These are phyloP conservation scores for Empis livida DNA, from an alignment of 2,888 invertebrate genomes.

Conservation along the genomic window DNA sequence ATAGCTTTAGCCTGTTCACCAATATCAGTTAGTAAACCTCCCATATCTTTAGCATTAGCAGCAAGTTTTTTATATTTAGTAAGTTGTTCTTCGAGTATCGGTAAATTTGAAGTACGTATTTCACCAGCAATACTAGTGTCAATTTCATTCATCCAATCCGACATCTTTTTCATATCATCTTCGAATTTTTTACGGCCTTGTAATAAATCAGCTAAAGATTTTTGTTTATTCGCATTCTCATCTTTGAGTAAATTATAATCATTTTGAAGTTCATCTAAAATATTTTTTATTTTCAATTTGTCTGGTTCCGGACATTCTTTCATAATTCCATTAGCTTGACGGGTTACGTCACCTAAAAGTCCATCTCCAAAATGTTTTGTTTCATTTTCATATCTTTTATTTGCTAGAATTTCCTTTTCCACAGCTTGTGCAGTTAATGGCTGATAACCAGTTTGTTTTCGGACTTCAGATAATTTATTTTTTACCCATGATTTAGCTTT, in stretches of 20 bases:
- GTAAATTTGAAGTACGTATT: conserved; percentile 63
- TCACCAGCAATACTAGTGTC: conserved; percentile 76
- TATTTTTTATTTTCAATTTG: conserved; percentile 47
- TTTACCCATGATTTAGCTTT: conserved; percentile 71
- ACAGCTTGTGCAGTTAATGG: conserved; percentile 69
- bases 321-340: conserved; percentile 61
- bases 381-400: conserved; percentile 62
- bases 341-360: conserved; percentile 58
- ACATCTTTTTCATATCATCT: conserved; percentile 62
- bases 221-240: conserved; percentile 58
- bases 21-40: conserved; percentile 58
- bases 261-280: conserved; percentile 54
- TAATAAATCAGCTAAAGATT: conserved; percentile 56
- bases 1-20: conserved; percentile 69
- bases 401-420: conserved; percentile 66
- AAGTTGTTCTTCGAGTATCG: conserved; percentile 74
- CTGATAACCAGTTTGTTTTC: conserved; percentile 57
- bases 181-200: conserved; percentile 73
- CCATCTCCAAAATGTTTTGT: conserved; percentile 65
- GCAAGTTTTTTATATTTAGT: conserved; percentile 71
- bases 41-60: conserved; percentile 58
- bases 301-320: conserved; percentile 71
- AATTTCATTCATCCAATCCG: conserved; percentile 82
- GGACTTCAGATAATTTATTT: conserved; percentile 58
- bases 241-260: conserved; percentile 60